Percentiles rank a stretch among this genome's conserved stretches.
These are phyloP conservation scores for Platygyra sinensis DNA, from an alignment of 64 coral and sea anemone species.

Conservation along the genomic window DNA sequence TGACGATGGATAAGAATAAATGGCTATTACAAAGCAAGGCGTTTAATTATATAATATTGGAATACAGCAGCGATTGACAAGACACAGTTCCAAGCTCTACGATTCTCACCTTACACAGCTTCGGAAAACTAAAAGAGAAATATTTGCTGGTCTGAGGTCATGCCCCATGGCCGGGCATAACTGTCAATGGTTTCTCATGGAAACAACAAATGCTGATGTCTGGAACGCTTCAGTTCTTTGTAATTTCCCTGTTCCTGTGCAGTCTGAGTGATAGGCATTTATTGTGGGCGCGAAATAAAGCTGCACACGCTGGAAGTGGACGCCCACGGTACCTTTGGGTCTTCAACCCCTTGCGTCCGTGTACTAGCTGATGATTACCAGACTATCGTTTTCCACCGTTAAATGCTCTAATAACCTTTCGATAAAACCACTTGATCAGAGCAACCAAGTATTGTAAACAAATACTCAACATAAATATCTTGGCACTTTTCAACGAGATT, in stretches of 20 bases:
- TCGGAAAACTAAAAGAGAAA: background rate
- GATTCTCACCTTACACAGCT: background rate
- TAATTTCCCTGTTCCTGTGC: background rate
- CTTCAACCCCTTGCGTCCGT: background rate
- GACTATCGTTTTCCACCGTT: slow-evolving; percentile 36
- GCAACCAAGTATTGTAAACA: slow-evolving; percentile 29
- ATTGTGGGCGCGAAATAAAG: background rate
- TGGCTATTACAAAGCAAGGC: background rate
- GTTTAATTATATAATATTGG: background rate
- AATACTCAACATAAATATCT: slow-evolving; percentile 31
- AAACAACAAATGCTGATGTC: background rate
- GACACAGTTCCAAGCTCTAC: background rate
- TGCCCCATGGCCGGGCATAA: background rate
- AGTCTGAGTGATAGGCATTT: background rate
- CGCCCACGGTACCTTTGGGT: background rate
- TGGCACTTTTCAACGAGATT: slow-evolving; percentile 4
- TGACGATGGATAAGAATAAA: background rate
- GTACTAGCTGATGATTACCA: slow-evolving; percentile 42
- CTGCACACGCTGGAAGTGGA: background rate
- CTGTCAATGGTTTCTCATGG: background rate
- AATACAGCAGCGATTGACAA: background rate
- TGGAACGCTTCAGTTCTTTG: background rate
- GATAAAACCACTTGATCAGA: slow-evolving; percentile 38
- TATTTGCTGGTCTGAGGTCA: background rate
- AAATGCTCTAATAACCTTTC: slow-evolving; percentile 27